Conservation (phyloP, 1,140 invertebrate genomes). For the Heliothis subflexa region DNA sequence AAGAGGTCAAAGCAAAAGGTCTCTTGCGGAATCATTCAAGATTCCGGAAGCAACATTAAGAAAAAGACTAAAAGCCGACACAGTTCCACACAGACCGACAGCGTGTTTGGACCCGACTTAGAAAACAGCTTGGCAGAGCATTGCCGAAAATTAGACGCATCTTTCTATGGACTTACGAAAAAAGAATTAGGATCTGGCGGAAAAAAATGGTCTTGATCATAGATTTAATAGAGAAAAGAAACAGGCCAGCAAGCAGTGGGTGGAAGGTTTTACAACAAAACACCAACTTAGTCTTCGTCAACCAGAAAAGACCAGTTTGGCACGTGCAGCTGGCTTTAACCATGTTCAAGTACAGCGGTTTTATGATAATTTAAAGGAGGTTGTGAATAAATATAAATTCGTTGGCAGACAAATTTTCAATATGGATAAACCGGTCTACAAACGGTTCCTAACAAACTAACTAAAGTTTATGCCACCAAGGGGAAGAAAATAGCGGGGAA, state of each 20-base stretch:
- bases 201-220: slow-evolving; percentile 5
- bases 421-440: background rate
- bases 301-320: too few species aligned
- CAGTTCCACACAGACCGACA: too few species aligned
- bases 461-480: background rate
- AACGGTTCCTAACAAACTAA: background rate
- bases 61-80: slow-evolving; percentile 1
- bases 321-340: too few species aligned
- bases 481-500: too few species aligned
- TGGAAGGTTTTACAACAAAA: too few species aligned
- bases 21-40: slow-evolving; percentile 15
- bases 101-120: background rate
- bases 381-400: background rate
- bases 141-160: slow-evolving; percentile 1
- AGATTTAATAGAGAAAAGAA: slow-evolving; percentile 3
- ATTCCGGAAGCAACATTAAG: slow-evolving; percentile 20
- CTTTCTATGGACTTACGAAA: slow-evolving; percentile 13
- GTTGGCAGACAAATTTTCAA: slow-evolving; percentile 10
- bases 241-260: too few species aligned
- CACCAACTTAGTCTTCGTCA: too few species aligned
- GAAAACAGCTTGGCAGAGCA: slow-evolving; percentile 7
- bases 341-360: slow-evolving; percentile 1
- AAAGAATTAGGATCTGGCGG: slow-evolving; percentile 6
- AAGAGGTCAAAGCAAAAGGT: slow-evolving; percentile 24
- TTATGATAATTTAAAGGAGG: slow-evolving; percentile 2